phyloP scores from a whole-genome alignment of 2,797 vertebrate species.

The Halcyon chelicuti region DNA sequence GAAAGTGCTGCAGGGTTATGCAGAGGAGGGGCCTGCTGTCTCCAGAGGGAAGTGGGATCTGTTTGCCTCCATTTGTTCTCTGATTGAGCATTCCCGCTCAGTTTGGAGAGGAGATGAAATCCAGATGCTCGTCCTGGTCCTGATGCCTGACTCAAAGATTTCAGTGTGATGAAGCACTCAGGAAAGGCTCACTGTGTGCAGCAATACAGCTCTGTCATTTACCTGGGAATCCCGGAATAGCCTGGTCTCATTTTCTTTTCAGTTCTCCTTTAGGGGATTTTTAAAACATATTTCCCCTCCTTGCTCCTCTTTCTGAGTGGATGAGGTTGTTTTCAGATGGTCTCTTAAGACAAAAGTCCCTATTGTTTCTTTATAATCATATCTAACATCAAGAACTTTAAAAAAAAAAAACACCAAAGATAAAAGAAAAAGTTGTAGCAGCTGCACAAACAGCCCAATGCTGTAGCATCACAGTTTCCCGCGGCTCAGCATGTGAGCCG shows the following conservation, averaged over 20 bases:
- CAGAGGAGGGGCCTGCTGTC: neutral
- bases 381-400: neutral
- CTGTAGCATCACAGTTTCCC: neutral
- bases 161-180: neutral
- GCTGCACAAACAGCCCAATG: neutral
- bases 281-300: neutral
- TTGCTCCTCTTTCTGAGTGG: neutral
- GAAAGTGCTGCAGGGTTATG: neutral
- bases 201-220: neutral
- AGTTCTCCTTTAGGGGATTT: conserved; percentile 25
- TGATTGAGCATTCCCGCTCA: neutral
- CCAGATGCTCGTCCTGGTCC: neutral
- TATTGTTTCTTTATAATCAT: neutral
- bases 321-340: neutral
- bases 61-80: neutral
- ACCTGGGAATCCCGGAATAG: conserved; percentile 39
- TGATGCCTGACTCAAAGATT: neutral
- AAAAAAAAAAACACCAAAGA: neutral
- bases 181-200: neutral
- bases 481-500: neutral
- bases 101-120: neutral
- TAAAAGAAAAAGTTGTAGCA: neutral
- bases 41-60: neutral
- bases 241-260: neutral
- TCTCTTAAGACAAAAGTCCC: neutral